Conservation (phyloP, 2,888 invertebrate species). For the Synanthedon vespiformis region DNA sequence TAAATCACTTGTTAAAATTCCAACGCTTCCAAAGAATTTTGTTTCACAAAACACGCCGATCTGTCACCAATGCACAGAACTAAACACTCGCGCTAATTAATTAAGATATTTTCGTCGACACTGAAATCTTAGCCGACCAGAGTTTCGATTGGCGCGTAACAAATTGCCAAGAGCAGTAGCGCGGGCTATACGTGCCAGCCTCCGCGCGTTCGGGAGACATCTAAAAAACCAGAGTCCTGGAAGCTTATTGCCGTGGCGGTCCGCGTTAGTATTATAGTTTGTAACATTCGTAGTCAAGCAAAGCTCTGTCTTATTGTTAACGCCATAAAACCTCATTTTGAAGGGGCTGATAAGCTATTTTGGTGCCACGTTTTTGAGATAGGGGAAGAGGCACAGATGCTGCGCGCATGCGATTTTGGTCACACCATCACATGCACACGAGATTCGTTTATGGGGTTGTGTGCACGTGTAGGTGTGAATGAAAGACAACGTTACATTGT, state of each 20-base stretch:
- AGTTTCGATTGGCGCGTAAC: slow-evolving; percentile 27
- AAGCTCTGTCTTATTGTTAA: not conserved
- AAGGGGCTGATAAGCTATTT: not conserved
- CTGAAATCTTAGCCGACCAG: slow-evolving; percentile 8
- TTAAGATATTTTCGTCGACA: slow-evolving; percentile 21
- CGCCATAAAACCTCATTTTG: slow-evolving; percentile 1
- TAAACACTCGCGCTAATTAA: slow-evolving; percentile 21
- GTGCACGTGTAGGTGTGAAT: slow-evolving; percentile 26
- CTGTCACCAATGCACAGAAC: slow-evolving; percentile 25
- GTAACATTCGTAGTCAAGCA: slow-evolving; percentile 8
- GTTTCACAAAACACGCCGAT: slow-evolving; percentile 20
- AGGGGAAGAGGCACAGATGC: slow-evolving; percentile 62
- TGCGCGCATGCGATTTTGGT: slow-evolving; percentile 59
- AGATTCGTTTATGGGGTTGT: slow-evolving; percentile 15
- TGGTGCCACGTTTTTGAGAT: slow-evolving; percentile 13
- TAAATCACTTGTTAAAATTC: not conserved
- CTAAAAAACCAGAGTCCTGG: slow-evolving; percentile 64
- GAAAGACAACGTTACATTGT: slow-evolving; percentile 35
- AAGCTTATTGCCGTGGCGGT: slow-evolving; percentile 55
- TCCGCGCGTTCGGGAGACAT: slow-evolving; percentile 47
- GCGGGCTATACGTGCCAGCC: slow-evolving; percentile 41
- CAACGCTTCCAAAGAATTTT: slow-evolving; percentile 14
- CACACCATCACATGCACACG: slow-evolving; percentile 20
- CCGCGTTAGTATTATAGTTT: slow-evolving; percentile 28
- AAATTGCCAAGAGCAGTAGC: slow-evolving; percentile 18